phyloP scores from a whole-genome alignment of 2,113 vertebrate genomes.

The Sphyrna mokarran region DNA sequence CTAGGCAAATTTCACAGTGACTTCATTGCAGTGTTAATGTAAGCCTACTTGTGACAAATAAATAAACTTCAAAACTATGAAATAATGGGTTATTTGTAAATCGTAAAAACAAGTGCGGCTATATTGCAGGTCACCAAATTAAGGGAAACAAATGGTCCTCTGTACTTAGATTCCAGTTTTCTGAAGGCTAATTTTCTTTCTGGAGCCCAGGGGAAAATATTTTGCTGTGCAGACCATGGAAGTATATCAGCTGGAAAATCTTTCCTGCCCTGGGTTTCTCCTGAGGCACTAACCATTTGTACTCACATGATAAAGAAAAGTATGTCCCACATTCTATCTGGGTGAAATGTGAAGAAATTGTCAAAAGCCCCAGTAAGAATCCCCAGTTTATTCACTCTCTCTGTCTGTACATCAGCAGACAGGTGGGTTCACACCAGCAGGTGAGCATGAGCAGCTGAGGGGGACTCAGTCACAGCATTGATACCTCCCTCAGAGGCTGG shows the following conservation, averaged over 20 bases:
- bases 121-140: not conserved
- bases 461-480: not conserved
- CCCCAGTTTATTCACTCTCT: no score
- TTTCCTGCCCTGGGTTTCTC: not conserved
- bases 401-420: not conserved
- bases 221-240: no score
- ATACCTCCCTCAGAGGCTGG: not conserved
- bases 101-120: no score
- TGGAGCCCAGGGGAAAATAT: not conserved
- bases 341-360: not conserved
- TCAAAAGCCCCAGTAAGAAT: not conserved
- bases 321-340: not conserved
- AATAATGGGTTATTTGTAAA: no score
- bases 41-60: no score
- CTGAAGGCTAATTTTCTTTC: not conserved
- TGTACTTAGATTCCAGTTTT: not conserved
- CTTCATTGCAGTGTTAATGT: no score
- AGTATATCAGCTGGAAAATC: not conserved
- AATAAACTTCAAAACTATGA: no score
- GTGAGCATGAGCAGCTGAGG: not conserved
- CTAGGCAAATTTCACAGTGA: no score
- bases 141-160: not conserved
- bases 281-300: not conserved
- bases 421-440: not conserved
- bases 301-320: not conserved